Evolutionary conservation across 1,140 invertebrate genomes (phyloP).

Genomic region (Diabrotica undecimpunctata): DNA sequence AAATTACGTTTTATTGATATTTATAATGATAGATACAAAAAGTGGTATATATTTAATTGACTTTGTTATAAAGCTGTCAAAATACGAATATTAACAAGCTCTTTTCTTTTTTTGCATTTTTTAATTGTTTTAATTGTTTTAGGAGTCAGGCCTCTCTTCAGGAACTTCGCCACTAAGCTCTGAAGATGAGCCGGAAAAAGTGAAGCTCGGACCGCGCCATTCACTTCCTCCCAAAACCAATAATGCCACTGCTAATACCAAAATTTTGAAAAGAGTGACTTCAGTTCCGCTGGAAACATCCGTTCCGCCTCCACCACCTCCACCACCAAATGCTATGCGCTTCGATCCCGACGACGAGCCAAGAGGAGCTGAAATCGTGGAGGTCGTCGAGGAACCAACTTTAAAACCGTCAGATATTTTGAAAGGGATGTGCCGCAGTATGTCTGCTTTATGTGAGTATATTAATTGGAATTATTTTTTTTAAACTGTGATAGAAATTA

Average conservation of each 20-base stretch:
- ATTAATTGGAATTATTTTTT: conserved; percentile 4
- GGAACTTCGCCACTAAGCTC: conserved; percentile 19
- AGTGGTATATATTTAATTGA: too few relatives aligned
- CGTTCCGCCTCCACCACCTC: conserved; percentile 60
- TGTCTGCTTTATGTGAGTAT: conserved; percentile 44
- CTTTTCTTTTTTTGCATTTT: conserved; percentile 9
- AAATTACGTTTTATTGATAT: too few relatives aligned
- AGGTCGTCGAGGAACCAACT: conserved; percentile 58
- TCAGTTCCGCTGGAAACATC: conserved; percentile 31
- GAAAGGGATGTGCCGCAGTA: conserved; percentile 47
- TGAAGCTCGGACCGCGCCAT: conserved; percentile 38
- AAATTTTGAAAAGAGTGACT: conserved; percentile 37
- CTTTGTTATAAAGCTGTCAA: not conserved
- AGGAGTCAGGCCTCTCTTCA: not conserved
- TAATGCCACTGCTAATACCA: conserved; percentile 39
- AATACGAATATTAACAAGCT: not conserved
- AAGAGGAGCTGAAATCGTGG: conserved; percentile 45
- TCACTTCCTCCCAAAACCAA: conserved; percentile 40
- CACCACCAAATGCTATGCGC: conserved; percentile 36
- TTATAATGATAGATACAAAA: too few relatives aligned
- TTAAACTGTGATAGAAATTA: not conserved
- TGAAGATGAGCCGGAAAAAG: conserved; percentile 45
- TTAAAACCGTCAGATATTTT: conserved; percentile 58
- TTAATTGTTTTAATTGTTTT: not conserved
- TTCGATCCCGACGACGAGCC: conserved; percentile 35